Percentiles rank a stretch among this genome's conserved stretches.
Conservation (phyloP, 2,797 vertebrate species). For the Triplophysa bombifrons region DNA sequence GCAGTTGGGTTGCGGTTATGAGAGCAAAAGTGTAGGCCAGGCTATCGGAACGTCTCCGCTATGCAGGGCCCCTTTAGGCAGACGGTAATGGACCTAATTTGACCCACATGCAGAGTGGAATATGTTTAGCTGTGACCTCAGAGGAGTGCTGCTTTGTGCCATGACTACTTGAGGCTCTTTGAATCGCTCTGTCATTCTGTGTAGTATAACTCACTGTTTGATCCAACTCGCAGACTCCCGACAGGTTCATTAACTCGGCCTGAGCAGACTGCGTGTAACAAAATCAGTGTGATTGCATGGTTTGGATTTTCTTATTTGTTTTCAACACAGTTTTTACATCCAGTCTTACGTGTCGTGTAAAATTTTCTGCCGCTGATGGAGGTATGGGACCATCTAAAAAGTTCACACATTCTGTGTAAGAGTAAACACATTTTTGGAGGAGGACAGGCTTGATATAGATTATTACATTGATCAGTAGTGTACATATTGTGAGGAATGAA, state of each 20-base stretch:
- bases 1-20: neutral
- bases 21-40: neutral
- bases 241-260: neutral
- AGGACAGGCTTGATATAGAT: no score
- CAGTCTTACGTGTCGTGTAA: neutral
- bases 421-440: no score
- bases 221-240: neutral
- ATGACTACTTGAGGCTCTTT: constrained; percentile 9
- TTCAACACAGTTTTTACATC: neutral
- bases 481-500: no score
- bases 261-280: neutral
- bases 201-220: neutral
- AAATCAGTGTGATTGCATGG: neutral
- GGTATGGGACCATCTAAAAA: no score
- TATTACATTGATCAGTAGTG: no score
- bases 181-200: constrained; percentile 15
- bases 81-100: constrained; percentile 47
- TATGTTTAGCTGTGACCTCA: constrained; percentile 17
- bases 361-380: no score
- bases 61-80: constrained; percentile 27
- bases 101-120: constrained; percentile 42
- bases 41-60: neutral
- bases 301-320: neutral
- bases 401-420: no score
- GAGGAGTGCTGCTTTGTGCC: neutral